Percentiles rank a stretch among this genome's conserved stretches.
These are phyloP conservation scores for Pachymerium ferrugineum DNA, from an alignment of 2,888 invertebrate genomes.

Conservation along the genomic window DNA sequence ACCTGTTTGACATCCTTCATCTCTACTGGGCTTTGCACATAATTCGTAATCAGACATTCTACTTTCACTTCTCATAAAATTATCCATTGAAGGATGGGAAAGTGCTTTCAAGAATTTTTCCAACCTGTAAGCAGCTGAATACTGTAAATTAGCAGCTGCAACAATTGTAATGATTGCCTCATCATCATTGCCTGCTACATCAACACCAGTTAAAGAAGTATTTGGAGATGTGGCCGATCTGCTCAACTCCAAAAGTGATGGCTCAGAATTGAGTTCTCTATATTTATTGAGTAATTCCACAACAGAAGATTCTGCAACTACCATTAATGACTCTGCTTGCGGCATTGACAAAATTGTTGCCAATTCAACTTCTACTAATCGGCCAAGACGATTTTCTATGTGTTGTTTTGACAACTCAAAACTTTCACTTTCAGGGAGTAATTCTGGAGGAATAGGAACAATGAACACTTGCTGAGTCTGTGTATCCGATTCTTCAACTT, in stretches of 20 bases:
- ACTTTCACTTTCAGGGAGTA: background rate
- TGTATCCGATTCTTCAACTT: background rate
- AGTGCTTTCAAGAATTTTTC: background rate
- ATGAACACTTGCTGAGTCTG: background rate
- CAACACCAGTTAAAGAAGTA: background rate
- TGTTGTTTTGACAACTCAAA: background rate
- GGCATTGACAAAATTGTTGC: background rate
- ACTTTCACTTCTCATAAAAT: too few species aligned
- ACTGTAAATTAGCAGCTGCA: background rate
- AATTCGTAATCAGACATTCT: background rate
- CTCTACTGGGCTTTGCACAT: background rate
- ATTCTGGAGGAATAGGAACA: background rate
- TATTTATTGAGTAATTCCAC: background rate
- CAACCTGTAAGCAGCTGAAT: background rate
- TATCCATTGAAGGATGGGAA: background rate
- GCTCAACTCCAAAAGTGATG: background rate
- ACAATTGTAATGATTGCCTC: background rate
- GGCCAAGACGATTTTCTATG: background rate
- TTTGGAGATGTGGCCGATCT: background rate
- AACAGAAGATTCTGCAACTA: background rate
- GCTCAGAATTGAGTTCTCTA: background rate
- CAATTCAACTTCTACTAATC: background rate
- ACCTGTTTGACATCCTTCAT: background rate
- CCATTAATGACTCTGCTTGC: background rate
- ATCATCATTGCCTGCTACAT: background rate